phyloP scores from a whole-genome alignment of 1,140 invertebrate genomes.

The Rhyacophila brunnea region DNA sequence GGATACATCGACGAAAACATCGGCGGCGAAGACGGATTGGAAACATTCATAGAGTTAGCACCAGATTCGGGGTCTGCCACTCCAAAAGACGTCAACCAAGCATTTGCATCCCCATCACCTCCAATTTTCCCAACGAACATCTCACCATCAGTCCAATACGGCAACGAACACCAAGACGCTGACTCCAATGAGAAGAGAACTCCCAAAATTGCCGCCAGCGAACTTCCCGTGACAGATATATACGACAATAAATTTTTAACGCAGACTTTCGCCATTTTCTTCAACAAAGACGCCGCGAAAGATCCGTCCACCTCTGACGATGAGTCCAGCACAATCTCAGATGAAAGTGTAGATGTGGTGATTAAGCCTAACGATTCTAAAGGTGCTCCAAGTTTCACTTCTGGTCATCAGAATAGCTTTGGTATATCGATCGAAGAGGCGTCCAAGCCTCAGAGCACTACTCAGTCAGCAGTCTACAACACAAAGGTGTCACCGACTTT shows the following conservation, averaged over 20 bases:
- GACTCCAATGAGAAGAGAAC: conserved; percentile 42
- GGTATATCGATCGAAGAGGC: conserved; percentile 60
- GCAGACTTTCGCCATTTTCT: conserved; percentile 33
- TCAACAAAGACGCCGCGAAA: conserved; percentile 33
- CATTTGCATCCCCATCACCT: conserved; percentile 39
- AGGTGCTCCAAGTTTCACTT: conserved; percentile 47
- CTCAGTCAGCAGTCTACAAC: conserved; percentile 51
- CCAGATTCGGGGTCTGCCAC: conserved; percentile 10
- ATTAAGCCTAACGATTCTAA: conserved; percentile 4
- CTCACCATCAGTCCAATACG: conserved; percentile 52
- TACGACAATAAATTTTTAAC: conserved; percentile 34
- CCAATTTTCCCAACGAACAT: conserved; percentile 51
- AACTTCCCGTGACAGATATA: conserved; percentile 33
- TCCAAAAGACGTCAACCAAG: conserved; percentile 37
- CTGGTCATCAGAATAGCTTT: conserved; percentile 61
- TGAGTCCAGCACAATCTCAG: conserved; percentile 15
- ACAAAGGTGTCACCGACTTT: conserved; percentile 60
- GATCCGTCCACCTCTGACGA: conserved; percentile 26
- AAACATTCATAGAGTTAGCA: conserved; percentile 22
- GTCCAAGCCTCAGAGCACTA: conserved; percentile 51
- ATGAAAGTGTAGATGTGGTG: neutral
- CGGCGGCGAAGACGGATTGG: conserved; percentile 37
- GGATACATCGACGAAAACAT: conserved; percentile 42
- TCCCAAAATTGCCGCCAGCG: conserved; percentile 36
- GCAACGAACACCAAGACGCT: conserved; percentile 44